Evolutionary conservation across 2,113 vertebrate genomes (phyloP).

Genomic region (Danio rerio): GRCz12tu NC_133178.1:40659501-40660000

Average conservation of each 20-base stretch:
- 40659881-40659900: too few species aligned
- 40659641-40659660: not conserved
- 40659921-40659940: too few species aligned
- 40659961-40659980: too few species aligned
- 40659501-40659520: conserved; percentile 28
- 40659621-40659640: conserved; percentile 16
- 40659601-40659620: not conserved
- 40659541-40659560: conserved; percentile 27
- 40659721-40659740: conserved; percentile 30
- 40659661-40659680: conserved; percentile 36
- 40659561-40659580: conserved; percentile 25
- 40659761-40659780: conserved; percentile 21
- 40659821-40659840: not conserved
- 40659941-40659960: too few species aligned
- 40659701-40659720: conserved; percentile 20
- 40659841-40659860: too few species aligned
- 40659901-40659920: too few species aligned
- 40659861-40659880: too few species aligned
- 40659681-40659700: conserved; percentile 15
- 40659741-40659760: not conserved
- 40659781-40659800: conserved; percentile 16
- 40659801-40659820: not conserved
- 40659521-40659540: conserved; percentile 43
- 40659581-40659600: not conserved
- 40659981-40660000: too few species aligned